A percentile compares a stretch with the other conserved stretches of the same genome.
Conservation (phyloP, 1,140 invertebrate species). For the Homarus americanus region DNA sequence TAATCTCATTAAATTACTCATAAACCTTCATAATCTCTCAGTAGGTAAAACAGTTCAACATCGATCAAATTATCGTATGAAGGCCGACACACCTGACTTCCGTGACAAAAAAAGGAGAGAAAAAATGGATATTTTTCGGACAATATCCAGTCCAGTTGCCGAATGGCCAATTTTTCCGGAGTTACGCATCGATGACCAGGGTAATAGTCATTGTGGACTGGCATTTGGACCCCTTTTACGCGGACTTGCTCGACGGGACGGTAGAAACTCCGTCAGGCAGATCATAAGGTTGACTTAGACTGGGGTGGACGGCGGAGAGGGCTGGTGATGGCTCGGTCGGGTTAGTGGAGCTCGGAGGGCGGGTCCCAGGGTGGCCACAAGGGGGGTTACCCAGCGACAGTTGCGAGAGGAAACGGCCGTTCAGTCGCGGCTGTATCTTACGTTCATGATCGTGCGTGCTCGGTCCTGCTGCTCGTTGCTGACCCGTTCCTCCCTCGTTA, state of each 20-base stretch:
- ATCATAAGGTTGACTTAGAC: background rate
- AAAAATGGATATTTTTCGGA: background rate
- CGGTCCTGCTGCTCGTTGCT: background rate
- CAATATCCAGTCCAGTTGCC: constrained; percentile 5
- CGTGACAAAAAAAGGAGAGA: constrained; percentile 8
- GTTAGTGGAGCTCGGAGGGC: background rate
- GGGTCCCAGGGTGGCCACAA: background rate
- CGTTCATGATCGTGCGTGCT: background rate
- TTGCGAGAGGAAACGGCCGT: background rate
- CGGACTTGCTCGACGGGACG: background rate
- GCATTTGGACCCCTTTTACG: background rate
- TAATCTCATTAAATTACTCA: too few relatives aligned
- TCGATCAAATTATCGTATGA: background rate
- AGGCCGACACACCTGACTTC: background rate
- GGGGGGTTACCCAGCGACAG: background rate
- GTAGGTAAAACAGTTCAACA: background rate
- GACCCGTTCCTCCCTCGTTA: background rate
- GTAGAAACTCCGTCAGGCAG: background rate
- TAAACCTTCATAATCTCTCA: background rate
- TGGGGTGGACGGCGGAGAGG: background rate
- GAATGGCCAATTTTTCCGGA: constrained; percentile 15
- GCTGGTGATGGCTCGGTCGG: background rate
- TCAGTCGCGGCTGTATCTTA: background rate
- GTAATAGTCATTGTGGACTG: constrained; percentile 31
- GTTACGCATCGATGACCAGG: constrained; percentile 32